Evolutionary conservation across 2,888 invertebrate species (phyloP), one percentile per base, ranked within the genome.

Genomic region (Spodoptera exigua): DNA sequence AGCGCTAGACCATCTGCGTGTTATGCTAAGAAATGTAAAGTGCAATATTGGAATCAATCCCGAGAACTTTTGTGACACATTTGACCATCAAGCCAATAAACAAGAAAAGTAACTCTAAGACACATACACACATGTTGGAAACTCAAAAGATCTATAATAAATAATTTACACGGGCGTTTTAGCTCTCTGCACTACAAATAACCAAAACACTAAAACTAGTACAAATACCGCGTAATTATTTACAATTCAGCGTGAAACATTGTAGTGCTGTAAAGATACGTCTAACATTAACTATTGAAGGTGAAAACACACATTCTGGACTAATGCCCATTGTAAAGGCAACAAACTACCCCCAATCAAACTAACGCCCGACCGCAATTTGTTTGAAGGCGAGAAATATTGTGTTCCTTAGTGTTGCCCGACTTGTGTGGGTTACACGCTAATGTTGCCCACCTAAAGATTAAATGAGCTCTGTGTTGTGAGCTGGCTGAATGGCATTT

Each of bases 311-410:
- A 76, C 80, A 74, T 76, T 78, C 78, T 78, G 67, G 83, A 85
- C 92, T 93, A 92, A 93, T 93, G 91, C 86, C 85, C 88, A 89
- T 91, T 92, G 92, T 90, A 92, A 89, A 91, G 86, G 91, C 88
- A 93, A 92, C 93, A 93, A 93, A 93, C 89, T 90, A 85, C 91
- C 85, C 83, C 85, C 89, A 91, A 93, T 93, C 93, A 92, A 91
- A 91, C 90, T 90, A 90, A 91, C 90, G 89, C 88, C 84, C 90
- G 85, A 89, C 91, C 91, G 89, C 91, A 84, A 92, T 93, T 93
- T 90, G 89, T 93, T 89, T 88, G 85, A 80, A 80, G 84, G 80
- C 81, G 86, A 92, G 92, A 93, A 88, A 90, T 90, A 92, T 91
- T 83, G 89, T 86, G 84, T 86, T 87, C 82, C 85, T 88, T 85